These are phyloP conservation scores for Sebastolobus alascanus DNA, from an alignment of 2,797 vertebrate genomes.

Conservation along the genomic window DNA sequence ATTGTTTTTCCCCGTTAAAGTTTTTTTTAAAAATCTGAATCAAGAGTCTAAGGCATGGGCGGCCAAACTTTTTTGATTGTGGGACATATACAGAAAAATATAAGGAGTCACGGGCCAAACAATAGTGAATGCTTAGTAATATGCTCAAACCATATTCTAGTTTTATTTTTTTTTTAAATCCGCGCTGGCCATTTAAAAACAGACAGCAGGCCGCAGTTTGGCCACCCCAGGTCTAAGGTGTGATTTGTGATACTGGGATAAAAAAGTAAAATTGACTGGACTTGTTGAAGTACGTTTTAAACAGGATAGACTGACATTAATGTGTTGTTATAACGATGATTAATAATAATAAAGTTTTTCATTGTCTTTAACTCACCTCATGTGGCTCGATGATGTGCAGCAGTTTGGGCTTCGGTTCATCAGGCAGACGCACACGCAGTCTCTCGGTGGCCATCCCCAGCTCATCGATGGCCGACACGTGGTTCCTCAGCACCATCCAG, in stretches of 20 bases:
- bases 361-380: conserved; percentile 83
- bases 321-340: background rate
- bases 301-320: background rate
- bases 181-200: too few species aligned
- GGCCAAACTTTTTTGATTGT: too few species aligned
- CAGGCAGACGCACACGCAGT: conserved; percentile 92
- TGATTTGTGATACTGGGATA: background rate
- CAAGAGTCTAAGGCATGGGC: too few species aligned
- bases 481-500: conserved; percentile 97
- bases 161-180: too few species aligned
- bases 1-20: background rate
- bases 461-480: conserved; percentile 97
- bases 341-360: background rate
- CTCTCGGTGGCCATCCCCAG: conserved; percentile 98
- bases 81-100: too few species aligned
- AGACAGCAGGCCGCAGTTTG: too few species aligned
- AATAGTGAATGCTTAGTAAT: too few species aligned
- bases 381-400: conserved; percentile 97
- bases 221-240: too few species aligned
- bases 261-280: background rate
- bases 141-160: too few species aligned
- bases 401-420: conserved; percentile 96
- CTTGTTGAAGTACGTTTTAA: background rate
- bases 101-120: too few species aligned
- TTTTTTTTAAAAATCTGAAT: too few species aligned